These are phyloP conservation scores for Mycteria americana DNA, from an alignment of 2,797 vertebrate species.

Conservation along the genomic window DNA sequence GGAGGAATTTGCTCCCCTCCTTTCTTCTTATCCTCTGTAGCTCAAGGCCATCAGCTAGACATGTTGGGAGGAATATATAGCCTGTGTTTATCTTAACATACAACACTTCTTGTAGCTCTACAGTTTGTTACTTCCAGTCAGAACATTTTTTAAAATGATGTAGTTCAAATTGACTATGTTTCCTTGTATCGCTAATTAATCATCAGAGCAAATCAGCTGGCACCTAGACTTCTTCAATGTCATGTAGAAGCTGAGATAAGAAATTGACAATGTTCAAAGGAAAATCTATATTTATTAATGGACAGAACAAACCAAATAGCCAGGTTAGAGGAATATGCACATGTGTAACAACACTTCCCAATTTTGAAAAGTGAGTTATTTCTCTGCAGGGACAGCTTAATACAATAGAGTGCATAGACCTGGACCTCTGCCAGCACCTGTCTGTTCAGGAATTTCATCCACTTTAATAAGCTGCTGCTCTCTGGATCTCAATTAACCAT, in stretches of 20 bases:
- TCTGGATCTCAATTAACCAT: constrained; percentile 57
- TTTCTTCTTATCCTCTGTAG: background rate
- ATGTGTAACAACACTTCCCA: background rate
- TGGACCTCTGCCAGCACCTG: constrained; percentile 53
- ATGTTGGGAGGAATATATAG: background rate
- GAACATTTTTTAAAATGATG: background rate
- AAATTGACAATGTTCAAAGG: background rate
- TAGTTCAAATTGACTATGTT: background rate
- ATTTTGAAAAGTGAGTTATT: constrained; percentile 8
- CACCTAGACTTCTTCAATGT: background rate
- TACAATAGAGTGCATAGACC: constrained; percentile 31
- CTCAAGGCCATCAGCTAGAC: background rate
- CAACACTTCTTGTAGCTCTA: background rate
- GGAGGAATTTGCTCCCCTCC: background rate
- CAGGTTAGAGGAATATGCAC: background rate
- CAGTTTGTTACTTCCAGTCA: background rate
- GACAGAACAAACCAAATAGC: background rate
- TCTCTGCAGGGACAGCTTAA: constrained; percentile 27
- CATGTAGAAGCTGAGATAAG: background rate
- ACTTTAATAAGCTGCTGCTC: constrained; percentile 55
- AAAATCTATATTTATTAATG: constrained; percentile 5
- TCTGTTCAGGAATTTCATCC: constrained; percentile 50
- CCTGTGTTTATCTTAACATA: background rate
- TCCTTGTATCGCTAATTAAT: background rate
- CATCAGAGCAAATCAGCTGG: background rate